Conservation (phyloP, 2,888 invertebrate species). For the Odontomyia ornata region DNA sequence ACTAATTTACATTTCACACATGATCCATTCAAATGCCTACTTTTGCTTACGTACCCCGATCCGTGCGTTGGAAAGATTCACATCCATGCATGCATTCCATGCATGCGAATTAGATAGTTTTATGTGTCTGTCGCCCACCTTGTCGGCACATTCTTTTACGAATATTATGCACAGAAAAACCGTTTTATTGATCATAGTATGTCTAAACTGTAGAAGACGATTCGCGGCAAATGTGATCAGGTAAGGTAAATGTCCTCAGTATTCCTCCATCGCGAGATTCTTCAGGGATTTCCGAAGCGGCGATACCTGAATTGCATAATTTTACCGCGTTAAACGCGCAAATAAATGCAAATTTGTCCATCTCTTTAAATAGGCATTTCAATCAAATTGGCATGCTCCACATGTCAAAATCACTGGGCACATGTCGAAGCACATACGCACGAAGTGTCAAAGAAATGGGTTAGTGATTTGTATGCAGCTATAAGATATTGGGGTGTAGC, state of each 20-base stretch:
- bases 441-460: neutral
- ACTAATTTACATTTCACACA: conserved; percentile 35
- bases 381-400: conserved; percentile 40
- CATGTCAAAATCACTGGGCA: conserved; percentile 18
- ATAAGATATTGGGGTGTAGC: neutral
- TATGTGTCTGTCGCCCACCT: conserved; percentile 15
- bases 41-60: neutral
- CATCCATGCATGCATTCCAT: neutral
- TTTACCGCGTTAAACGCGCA: neutral
- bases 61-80: conserved; percentile 13
- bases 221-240: neutral
- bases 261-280: neutral
- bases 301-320: conserved; percentile 32
- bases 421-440: neutral
- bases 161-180: conserved; percentile 1
- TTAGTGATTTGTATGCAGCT: neutral
- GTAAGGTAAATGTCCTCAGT: neutral
- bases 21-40: conserved; percentile 6
- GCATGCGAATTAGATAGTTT: conserved; percentile 26
- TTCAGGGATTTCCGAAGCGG: neutral
- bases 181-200: conserved; percentile 17
- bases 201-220: neutral
- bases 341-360: conserved; percentile 24
- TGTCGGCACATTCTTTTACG: conserved; percentile 22
- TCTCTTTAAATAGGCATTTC: conserved; percentile 11